Evolutionary conservation across 2,888 invertebrate species (phyloP).

Genomic region (Polydrusus pterygomalis): DNA sequence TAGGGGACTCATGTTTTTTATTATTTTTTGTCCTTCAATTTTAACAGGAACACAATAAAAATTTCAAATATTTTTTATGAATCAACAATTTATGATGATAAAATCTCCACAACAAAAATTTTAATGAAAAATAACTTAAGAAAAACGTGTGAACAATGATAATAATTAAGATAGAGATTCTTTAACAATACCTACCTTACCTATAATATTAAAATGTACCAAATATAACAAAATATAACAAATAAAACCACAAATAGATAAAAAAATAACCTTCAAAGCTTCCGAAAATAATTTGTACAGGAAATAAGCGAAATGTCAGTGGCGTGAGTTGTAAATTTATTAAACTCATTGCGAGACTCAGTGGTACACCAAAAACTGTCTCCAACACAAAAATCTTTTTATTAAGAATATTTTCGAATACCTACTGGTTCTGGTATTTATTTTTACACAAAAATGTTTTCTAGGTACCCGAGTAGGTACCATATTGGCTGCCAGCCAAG

Average conservation of each 20-base stretch:
- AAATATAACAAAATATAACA: constrained; percentile 9
- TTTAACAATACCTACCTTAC: background rate
- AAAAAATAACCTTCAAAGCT: constrained; percentile 22
- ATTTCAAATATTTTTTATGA: too few species aligned
- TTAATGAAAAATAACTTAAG: background rate
- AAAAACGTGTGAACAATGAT: constrained; percentile 20
- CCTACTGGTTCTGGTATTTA: too few species aligned
- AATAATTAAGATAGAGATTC: background rate
- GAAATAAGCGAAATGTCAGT: background rate
- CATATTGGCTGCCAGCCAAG: too few species aligned
- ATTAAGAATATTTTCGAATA: too few species aligned
- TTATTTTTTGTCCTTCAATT: too few species aligned
- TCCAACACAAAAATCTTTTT: too few species aligned
- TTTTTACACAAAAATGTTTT: too few species aligned
- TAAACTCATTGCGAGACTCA: too few species aligned
- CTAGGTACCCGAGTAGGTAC: too few species aligned
- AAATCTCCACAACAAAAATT: background rate
- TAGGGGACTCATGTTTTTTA: too few species aligned
- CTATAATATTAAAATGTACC: background rate
- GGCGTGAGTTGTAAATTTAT: background rate
- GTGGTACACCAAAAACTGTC: too few species aligned
- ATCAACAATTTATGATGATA: background rate
- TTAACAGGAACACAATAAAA: too few species aligned
- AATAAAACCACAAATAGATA: constrained; percentile 4
- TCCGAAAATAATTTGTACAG: constrained; percentile 20